Base-by-base conservation (phyloP, 2,113 vertebrate species). In the Caracal caracal region DNA sequence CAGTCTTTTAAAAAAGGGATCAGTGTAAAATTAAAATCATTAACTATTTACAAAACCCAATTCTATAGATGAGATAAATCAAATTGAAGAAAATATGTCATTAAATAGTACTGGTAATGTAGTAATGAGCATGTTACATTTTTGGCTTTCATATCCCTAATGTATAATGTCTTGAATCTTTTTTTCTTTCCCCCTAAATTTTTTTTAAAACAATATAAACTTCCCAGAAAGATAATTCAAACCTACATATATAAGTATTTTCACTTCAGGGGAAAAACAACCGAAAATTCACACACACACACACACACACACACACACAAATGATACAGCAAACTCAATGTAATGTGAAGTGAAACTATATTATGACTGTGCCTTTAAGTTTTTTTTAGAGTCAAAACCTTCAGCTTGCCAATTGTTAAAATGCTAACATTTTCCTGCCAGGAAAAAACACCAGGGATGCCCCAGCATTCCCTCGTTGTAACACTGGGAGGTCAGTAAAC, bases 401-500 rank as follows among this genome's bases (percentile, higher is more conserved):
- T 96, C 10, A 91, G 76, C 65, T 94, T 95, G 61, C 33, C 92
- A 82, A 96, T 66, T 79, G 85, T 76, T 96, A 93, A 97, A 97
- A 81, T 51, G 37, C 47, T 94, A 53, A 35, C 65, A 79, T 71
- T 65, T 88, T 91, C 79, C 88, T 94, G 81, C 73, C 84, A 90
- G 75, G 59, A 85, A 91, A 49, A 91, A 79, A 66, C 76, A 79
- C 11, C 56, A 76, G 12, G 66, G 53, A 51, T 53, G 53, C 80
- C n/a, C 71, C 66, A 84, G 76, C 33, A 47, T 71, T 92, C 53
- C 35, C 33, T 88, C 6, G 47, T 84, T 63, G 10, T 71, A 75
- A 73, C 11, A 66, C 20, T 56, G 12, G 51, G 12, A 28, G 66
- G 30, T 56, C 87, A 92, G 49, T 66, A 85, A 87, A 51, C 61